A percentile compares a stretch with the other conserved stretches of the same genome.
Conservation (phyloP, 1,140 invertebrate species). For the Listronotus oregonensis region DNA sequence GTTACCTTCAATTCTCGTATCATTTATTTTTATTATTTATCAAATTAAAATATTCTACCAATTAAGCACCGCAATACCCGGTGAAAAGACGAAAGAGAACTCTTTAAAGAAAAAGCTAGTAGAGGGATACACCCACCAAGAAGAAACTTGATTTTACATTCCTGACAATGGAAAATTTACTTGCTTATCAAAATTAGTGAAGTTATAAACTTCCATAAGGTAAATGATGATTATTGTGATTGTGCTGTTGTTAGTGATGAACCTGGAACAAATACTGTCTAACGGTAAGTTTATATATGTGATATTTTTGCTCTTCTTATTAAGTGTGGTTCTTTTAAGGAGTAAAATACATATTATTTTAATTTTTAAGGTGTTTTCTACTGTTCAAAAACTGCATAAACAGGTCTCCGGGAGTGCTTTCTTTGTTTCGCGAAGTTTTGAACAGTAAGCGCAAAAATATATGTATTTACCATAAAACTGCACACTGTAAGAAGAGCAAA, state of each 20-base stretch:
- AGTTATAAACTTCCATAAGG: conserved; percentile 63
- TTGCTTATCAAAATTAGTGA: conserved; percentile 56
- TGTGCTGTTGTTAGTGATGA: conserved; percentile 95
- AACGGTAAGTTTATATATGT: conserved; percentile 77
- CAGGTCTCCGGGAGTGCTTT: no score
- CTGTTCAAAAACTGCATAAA: conserved; percentile 16
- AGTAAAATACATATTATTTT: conserved; percentile 2
- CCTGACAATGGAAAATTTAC: conserved; percentile 54
- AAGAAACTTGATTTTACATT: conserved; percentile 53
- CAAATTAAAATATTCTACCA: conserved; percentile 44
- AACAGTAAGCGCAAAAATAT: no score
- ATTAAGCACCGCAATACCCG: conserved; percentile 15
- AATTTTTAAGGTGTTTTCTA: conserved; percentile 28
- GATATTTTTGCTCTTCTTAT: conserved; percentile 65
- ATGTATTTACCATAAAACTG: no score
- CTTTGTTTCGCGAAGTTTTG: no score
- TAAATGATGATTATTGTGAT: conserved; percentile 99
- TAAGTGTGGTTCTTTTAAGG: conserved; percentile 75
- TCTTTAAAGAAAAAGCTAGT: conserved; percentile 22
- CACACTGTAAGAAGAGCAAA: no score
- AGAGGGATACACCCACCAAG: conserved; percentile 47
- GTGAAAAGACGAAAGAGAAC: not conserved
- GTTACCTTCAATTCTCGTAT: conserved; percentile 37
- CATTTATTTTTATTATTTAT: conserved; percentile 46
- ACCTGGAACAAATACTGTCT: conserved; percentile 79